Percentiles rank a stretch among this genome's conserved stretches.
These are phyloP conservation scores for Temnopleurus reevesii DNA, from an alignment of 53 echinoderm and acorn worm species.

Conservation along the genomic window DNA sequence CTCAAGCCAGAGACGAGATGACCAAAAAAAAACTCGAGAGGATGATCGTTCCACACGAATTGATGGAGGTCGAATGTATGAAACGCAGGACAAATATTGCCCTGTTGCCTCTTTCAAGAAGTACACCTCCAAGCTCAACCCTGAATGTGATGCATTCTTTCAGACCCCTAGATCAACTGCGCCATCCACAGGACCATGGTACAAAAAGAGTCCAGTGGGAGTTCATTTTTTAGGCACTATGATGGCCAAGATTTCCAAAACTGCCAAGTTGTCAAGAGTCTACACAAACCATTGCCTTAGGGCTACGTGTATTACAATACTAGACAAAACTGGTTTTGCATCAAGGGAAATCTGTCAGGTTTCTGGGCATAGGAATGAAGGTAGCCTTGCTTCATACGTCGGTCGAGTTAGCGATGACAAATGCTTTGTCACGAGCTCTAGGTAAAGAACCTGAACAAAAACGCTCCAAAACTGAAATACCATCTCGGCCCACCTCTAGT, in stretches of 20 bases:
- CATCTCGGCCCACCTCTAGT: too few relatives aligned
- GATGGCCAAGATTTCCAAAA: neutral
- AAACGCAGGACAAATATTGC: neutral
- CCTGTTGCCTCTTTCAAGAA: neutral
- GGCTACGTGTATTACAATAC: neutral
- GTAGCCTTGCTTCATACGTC: neutral
- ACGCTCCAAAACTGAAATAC: too few relatives aligned
- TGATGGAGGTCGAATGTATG: constrained; percentile 29
- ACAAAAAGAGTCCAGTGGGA: neutral
- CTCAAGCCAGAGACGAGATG: constrained; percentile 30
- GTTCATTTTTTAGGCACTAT: neutral
- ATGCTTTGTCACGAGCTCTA: neutral
- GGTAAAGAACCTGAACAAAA: too few relatives aligned
- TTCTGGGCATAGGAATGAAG: neutral
- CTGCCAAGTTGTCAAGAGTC: neutral
- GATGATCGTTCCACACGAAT: neutral
- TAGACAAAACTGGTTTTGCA: neutral
- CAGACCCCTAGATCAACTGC: neutral
- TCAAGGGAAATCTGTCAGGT: neutral
- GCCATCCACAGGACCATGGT: neutral
- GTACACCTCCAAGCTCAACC: neutral
- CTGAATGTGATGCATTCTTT: neutral
- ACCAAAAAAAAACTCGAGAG: constrained; percentile 53
- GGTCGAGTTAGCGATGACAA: neutral
- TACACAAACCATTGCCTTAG: constrained; percentile 9